phyloP scores from a whole-genome alignment of 2,888 invertebrate genomes.

The Cheilosia scutellata region DNA sequence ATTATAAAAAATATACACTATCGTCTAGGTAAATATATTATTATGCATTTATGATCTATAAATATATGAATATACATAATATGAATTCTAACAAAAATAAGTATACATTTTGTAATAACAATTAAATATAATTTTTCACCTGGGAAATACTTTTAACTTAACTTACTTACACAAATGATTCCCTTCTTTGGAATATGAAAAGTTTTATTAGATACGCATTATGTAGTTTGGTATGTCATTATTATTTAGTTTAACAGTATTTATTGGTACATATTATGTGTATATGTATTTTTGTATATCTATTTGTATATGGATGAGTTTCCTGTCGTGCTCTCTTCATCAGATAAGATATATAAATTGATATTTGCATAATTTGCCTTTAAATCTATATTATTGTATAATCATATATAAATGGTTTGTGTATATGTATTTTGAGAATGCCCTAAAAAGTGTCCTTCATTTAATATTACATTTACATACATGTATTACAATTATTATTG shows the following conservation, averaged over 20 bases:
- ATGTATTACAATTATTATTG: conserved; percentile 16
- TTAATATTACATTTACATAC: conserved; percentile 23
- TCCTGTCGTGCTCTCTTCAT: conserved; percentile 47
- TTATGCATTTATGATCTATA: conserved; percentile 29
- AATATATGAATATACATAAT: conserved; percentile 12
- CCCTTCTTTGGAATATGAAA: conserved; percentile 53
- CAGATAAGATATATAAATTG: conserved; percentile 57
- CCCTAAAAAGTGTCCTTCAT: conserved; percentile 68
- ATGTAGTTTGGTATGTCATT: conserved; percentile 35
- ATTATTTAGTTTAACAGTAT: conserved; percentile 20
- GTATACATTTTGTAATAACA: conserved; percentile 24
- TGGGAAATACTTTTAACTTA: conserved; percentile 44
- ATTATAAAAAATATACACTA: conserved; percentile 70
- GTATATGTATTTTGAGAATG: conserved; percentile 59
- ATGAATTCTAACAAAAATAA: conserved; percentile 38
- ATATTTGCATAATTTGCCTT: conserved; percentile 51
- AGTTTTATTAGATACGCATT: conserved; percentile 29
- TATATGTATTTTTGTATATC: conserved; percentile 39
- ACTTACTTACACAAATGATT: conserved; percentile 42
- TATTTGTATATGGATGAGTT: conserved; percentile 63
- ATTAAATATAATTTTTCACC: conserved; percentile 41
- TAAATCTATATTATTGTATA: conserved; percentile 56
- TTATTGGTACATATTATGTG: conserved; percentile 21
- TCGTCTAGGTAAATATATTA: conserved; percentile 21
- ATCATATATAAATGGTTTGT: conserved; percentile 47